Percentiles rank a stretch among this genome's conserved stretches.
Conservation (phyloP, 2,888 invertebrate species). For the Drosophila eohydei region DNA sequence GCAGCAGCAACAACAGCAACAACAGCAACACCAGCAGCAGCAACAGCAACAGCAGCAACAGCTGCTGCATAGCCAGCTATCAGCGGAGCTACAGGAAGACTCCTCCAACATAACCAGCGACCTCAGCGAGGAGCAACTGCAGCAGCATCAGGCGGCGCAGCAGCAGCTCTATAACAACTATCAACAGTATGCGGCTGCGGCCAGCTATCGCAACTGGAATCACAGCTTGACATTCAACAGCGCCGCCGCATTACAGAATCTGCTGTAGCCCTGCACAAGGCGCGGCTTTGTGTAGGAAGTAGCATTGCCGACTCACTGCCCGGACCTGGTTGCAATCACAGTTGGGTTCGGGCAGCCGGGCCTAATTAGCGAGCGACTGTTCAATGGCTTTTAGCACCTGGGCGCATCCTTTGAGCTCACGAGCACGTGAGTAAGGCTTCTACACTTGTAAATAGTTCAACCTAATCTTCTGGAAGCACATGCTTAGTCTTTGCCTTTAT, state of each 20-base stretch:
- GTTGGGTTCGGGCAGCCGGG: slow-evolving; percentile 17
- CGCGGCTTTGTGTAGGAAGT: slow-evolving; percentile 49
- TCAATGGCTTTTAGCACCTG: slow-evolving; percentile 79
- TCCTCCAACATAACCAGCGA: slow-evolving; percentile 82
- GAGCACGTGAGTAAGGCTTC: slow-evolving; percentile 68
- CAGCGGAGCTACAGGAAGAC: slow-evolving; percentile 78
- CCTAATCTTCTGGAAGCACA: slow-evolving; percentile 49
- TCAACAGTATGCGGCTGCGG: slow-evolving; percentile 82
- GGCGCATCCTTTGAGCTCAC: slow-evolving; percentile 65
- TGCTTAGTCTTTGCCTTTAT: slow-evolving; percentile 51
- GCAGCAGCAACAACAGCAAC: slow-evolving; percentile 66
- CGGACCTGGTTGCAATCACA: slow-evolving; percentile 6
- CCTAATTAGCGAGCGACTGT: slow-evolving; percentile 66
- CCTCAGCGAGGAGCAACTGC: slow-evolving; percentile 82
- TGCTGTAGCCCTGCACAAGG: slow-evolving; percentile 79
- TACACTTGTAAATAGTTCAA: slow-evolving; percentile 61
- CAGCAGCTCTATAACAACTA: slow-evolving; percentile 82
- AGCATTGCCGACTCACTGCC: slow-evolving; percentile 9
- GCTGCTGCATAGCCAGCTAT: slow-evolving; percentile 74
- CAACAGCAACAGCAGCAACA: slow-evolving; percentile 74
- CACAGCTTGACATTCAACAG: slow-evolving; percentile 81
- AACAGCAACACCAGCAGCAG: slow-evolving; percentile 70
- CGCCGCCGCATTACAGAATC: slow-evolving; percentile 81
- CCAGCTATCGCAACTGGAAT: slow-evolving; percentile 81
- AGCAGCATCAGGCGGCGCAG: slow-evolving; percentile 78